phyloP scores from a whole-genome alignment of 2,113 vertebrate species.

The Ia io region DNA sequence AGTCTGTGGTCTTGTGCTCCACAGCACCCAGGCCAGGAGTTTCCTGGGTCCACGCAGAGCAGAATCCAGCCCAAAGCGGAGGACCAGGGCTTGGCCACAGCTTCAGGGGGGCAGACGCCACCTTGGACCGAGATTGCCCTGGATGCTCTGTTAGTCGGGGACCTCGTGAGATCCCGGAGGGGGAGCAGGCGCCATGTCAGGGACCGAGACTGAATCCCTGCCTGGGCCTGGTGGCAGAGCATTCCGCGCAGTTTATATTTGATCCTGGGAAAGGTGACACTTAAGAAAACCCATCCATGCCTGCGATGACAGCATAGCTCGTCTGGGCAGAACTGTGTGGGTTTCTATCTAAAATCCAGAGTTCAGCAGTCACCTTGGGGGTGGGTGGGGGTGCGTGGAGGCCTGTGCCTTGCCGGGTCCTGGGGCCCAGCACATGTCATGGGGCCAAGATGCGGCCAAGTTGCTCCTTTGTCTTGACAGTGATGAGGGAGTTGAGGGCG shows the following conservation, averaged over 20 bases:
- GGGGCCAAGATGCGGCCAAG: constrained; percentile 38
- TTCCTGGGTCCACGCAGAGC: neutral
- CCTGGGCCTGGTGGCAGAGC: neutral
- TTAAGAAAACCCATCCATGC: constrained; percentile 10
- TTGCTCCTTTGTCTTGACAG: constrained; percentile 45
- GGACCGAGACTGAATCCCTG: neutral
- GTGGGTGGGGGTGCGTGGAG: neutral
- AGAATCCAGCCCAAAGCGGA: neutral
- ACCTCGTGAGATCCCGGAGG: neutral
- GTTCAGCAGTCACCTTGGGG: constrained; percentile 29
- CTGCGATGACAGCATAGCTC: neutral
- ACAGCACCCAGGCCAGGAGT: no score
- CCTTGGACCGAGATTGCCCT: neutral
- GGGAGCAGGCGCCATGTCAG: neutral
- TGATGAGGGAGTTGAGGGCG: neutral
- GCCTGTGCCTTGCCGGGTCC: neutral
- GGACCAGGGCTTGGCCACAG: neutral
- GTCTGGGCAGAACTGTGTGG: neutral
- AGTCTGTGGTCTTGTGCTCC: neutral
- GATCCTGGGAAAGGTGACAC: constrained; percentile 34
- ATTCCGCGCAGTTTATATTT: constrained; percentile 10
- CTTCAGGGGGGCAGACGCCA: neutral
- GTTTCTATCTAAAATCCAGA: constrained; percentile 48
- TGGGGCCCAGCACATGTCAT: constrained; percentile 3
- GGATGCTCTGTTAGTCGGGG: neutral